Evolutionary conservation across 2,888 invertebrate genomes (phyloP).

Genomic region (Diadromus collaris): DNA sequence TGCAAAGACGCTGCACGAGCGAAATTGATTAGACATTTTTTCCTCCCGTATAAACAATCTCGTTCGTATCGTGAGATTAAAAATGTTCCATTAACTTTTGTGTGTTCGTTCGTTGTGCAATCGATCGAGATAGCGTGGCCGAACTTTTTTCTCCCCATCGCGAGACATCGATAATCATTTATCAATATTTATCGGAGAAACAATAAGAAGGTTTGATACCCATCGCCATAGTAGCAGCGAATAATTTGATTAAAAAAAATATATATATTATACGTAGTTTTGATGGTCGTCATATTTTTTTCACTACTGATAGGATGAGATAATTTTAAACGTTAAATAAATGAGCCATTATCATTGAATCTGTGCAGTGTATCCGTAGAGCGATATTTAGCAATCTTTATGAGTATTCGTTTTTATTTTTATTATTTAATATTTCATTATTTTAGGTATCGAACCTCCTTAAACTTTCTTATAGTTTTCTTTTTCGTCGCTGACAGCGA

Average conservation of each 20-base stretch:
- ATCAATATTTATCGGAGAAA: conserved; percentile 1
- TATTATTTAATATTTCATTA: conserved; percentile 7
- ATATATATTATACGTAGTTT: not conserved
- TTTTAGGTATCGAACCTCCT: conserved; percentile 17
- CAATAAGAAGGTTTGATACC: conserved; percentile 21
- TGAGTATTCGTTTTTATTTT: not conserved
- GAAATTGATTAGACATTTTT: conserved; percentile 14
- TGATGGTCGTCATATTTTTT: conserved; percentile 5
- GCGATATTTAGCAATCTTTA: not conserved
- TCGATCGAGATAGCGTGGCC: conserved; percentile 23
- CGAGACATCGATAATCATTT: conserved; percentile 3
- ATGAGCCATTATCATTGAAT: not conserved
- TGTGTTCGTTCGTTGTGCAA: conserved; percentile 41
- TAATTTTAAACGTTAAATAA: not conserved
- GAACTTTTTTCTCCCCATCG: not conserved
- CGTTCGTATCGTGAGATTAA: conserved; percentile 26
- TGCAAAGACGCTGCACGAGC: conserved; percentile 54
- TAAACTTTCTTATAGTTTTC: conserved; percentile 7
- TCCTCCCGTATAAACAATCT: conserved; percentile 19
- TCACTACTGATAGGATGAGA: not conserved
- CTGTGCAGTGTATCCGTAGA: not conserved
- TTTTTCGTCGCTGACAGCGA: conserved; percentile 1
- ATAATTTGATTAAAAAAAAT: not conserved
- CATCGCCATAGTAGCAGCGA: conserved; percentile 4
- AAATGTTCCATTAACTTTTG: conserved; percentile 16